A percentile compares a stretch with the other conserved stretches of the same genome.
phyloP scores from a whole-genome alignment of 2,888 invertebrate species.

The Leptinotarsa juncta region DNA sequence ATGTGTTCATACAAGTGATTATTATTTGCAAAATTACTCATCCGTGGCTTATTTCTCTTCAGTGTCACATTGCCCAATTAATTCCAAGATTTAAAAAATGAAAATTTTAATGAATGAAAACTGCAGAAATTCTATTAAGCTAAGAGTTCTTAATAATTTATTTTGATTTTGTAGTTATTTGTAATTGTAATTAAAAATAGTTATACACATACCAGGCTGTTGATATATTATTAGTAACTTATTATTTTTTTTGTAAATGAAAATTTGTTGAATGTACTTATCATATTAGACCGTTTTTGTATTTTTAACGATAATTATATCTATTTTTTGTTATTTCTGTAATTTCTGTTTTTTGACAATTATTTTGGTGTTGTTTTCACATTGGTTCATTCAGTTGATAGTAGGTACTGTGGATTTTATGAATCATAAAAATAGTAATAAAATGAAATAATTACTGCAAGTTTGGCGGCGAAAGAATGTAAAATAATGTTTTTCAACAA shows the following conservation, averaged over 20 bases:
- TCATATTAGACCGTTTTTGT: slow-evolving; percentile 50
- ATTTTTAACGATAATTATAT: slow-evolving; percentile 48
- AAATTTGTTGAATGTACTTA: slow-evolving; percentile 63
- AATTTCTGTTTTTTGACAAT: slow-evolving; percentile 30
- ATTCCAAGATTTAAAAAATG: slow-evolving; percentile 41
- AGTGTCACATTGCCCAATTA: slow-evolving; percentile 43
- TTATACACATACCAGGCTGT: slow-evolving; percentile 64
- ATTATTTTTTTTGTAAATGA: slow-evolving; percentile 60
- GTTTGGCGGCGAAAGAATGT: too few relatives aligned
- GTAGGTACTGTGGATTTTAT: not conserved
- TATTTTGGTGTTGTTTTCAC: slow-evolving; percentile 24
- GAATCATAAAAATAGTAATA: not conserved
- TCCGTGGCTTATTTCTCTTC: slow-evolving; percentile 43
- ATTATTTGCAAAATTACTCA: slow-evolving; percentile 43
- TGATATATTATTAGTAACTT: slow-evolving; percentile 64
- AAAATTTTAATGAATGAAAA: slow-evolving; percentile 36
- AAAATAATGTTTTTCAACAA: too few relatives aligned
- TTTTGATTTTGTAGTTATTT: slow-evolving; percentile 57
- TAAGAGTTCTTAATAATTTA: slow-evolving; percentile 59
- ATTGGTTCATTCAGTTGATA: slow-evolving; percentile 12
- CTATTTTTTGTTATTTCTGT: slow-evolving; percentile 47
- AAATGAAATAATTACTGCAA: too few relatives aligned
- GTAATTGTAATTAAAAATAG: slow-evolving; percentile 61
- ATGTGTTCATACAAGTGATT: slow-evolving; percentile 55
- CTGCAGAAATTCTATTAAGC: slow-evolving; percentile 48